Evolutionary conservation across 1,140 invertebrate species (phyloP).

Genomic region (Drosophila subpulchrella): DNA sequence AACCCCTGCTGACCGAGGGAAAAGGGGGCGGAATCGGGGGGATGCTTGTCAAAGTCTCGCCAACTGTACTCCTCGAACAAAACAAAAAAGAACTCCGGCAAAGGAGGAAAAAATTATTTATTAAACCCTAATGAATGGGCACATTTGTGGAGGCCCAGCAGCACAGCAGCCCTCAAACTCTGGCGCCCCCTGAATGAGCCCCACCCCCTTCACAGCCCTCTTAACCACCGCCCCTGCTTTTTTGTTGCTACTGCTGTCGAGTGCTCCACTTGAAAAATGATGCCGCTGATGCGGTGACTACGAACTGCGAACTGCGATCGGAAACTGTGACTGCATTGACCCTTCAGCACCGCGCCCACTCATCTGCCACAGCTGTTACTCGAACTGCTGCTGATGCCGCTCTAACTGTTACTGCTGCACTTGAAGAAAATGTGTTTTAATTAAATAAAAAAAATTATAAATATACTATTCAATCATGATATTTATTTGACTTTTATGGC

Average conservation of each 20-base stretch:
- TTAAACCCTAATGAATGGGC: slow-evolving; percentile 79
- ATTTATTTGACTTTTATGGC: no score
- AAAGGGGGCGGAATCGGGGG: neutral
- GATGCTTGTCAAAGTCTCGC: slow-evolving; percentile 54
- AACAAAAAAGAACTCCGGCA: slow-evolving; percentile 30
- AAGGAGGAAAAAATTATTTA: slow-evolving; percentile 64
- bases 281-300: slow-evolving; percentile 55
- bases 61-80: slow-evolving; percentile 41
- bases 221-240: neutral
- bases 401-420: slow-evolving; percentile 27
- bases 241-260: slow-evolving; percentile 27
- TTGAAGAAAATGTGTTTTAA: neutral
- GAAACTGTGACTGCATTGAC: slow-evolving; percentile 63
- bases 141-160: slow-evolving; percentile 58
- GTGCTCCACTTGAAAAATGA: slow-evolving; percentile 73
- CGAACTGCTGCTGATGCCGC: slow-evolving; percentile 14
- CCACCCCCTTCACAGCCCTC: neutral
- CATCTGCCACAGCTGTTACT: slow-evolving; percentile 57
- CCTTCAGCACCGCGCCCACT: slow-evolving; percentile 59
- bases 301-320: slow-evolving; percentile 43
- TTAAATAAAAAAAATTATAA: no score
- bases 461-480: no score
- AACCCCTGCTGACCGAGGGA: slow-evolving; percentile 27
- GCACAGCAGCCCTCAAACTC: slow-evolving; percentile 15
- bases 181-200: slow-evolving; percentile 1